Conservation (phyloP, 1,140 invertebrate genomes). For the Halesus radiatus region DNA sequence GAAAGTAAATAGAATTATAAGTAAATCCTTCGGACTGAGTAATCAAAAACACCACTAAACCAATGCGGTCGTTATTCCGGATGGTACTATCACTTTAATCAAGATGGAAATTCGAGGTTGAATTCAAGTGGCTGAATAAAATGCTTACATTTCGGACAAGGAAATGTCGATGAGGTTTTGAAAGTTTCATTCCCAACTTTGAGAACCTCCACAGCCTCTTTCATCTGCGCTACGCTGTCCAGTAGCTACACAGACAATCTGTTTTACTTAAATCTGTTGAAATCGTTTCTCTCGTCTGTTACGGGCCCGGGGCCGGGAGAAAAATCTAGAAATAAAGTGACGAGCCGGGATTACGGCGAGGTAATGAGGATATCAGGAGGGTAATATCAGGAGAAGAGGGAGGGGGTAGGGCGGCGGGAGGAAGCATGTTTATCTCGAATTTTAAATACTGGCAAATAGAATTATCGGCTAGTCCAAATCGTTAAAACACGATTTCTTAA, state of each 20-base stretch:
- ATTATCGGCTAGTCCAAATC: too few species aligned
- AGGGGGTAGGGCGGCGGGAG: neutral
- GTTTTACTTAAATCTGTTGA: slow-evolving; percentile 52
- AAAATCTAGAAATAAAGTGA: slow-evolving; percentile 50
- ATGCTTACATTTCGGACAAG: neutral
- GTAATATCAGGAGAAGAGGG: neutral
- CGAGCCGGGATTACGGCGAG: slow-evolving; percentile 51
- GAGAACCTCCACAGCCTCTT: neutral
- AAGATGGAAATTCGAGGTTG: too few species aligned
- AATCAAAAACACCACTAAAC: too few species aligned
- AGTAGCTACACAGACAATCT: slow-evolving; percentile 48
- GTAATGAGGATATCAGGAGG: slow-evolving; percentile 54
- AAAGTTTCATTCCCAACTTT: neutral
- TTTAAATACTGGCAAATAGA: too few species aligned
- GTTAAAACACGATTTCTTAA: too few species aligned
- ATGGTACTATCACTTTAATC: too few species aligned
- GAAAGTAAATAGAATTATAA: too few species aligned
- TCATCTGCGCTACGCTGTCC: neutral
- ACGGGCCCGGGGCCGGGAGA: slow-evolving; percentile 26
- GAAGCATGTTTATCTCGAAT: too few species aligned
- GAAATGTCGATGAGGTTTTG: neutral
- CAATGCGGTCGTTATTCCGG: too few species aligned
- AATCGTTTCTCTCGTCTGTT: slow-evolving; percentile 35
- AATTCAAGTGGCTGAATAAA: too few species aligned
- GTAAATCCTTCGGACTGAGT: too few species aligned